Base-by-base conservation (phyloP, 2,888 invertebrate species). In the Sussaba pulchella region DNA sequence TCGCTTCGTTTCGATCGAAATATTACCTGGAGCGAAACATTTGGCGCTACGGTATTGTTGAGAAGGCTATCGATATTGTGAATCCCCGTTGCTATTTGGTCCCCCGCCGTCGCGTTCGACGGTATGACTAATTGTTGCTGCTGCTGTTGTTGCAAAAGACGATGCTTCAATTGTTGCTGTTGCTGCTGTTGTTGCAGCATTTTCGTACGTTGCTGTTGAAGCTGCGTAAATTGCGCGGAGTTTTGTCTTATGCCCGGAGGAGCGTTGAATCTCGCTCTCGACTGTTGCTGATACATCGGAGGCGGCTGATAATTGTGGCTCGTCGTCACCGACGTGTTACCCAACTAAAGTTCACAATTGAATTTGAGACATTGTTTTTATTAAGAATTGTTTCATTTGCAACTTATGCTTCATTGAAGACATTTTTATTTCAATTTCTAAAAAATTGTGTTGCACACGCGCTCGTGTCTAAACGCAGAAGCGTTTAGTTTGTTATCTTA, bases 31-130 rank as follows among this genome's bases (percentile, higher is more conserved):
- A 98, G 94, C 81, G 98, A 95, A 70, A 98, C 98, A 92, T 98
- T 98, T 67, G 97, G 97, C 72, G 98, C 97, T 82, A 97, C 97
- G 61, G 96, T 96, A 87, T 96, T 96, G 90, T 96, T 97, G 88
- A 98, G 94, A 86, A 98, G 94, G 82, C 96, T 97, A 90, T 96
- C 97, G 88, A 98, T 97, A 88, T 96, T 97, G 83, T 94, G 94
- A 85, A 94, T 92, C 67, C 93, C 93, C 50, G 93, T 92, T 80
- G 93, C 92, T 82, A 93, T 93, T 89, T 94, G 94, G 85, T 94
- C 93, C 81, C 93, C 93, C 43, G 94, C 93, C 82, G 95, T 95
- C 76, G 96, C 96, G 91, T 95, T 96, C 90, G 96, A 96, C 70
- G 96, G 96, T 87, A 97, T 96, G 83, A 97, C 94, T 93, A 97